phyloP scores from a whole-genome alignment of 2,797 vertebrate genomes.

The Crax fasciolata region DNA sequence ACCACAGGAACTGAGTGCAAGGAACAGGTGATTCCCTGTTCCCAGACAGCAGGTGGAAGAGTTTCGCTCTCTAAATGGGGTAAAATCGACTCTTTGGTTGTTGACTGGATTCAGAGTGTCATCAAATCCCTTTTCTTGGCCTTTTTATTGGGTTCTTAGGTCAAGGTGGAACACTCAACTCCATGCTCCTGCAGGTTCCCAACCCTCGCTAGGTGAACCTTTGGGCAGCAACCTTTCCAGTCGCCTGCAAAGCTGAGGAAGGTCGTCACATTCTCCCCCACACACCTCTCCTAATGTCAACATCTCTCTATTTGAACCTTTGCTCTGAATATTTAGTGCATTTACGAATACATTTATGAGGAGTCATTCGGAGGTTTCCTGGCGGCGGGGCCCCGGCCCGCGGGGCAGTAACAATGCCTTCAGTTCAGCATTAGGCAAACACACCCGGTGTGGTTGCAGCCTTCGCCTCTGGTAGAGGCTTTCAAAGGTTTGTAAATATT shows the following conservation, averaged over 20 bases:
- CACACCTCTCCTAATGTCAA: neutral
- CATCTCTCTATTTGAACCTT: conserved; percentile 27
- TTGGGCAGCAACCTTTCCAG: neutral
- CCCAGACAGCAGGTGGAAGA: neutral
- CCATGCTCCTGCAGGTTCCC: neutral
- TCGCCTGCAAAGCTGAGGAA: neutral
- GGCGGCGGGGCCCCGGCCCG: neutral
- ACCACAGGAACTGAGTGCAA: neutral
- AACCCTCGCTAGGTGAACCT: neutral
- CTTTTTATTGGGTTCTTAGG: neutral
- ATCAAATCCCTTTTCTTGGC: accelerated
- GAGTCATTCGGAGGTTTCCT: conserved; percentile 11
- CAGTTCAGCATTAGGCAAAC: conserved; percentile 9
- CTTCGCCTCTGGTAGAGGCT: neutral
- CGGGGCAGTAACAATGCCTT: neutral
- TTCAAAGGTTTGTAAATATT: conserved; percentile 66
- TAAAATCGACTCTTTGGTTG: neutral
- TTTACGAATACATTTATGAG: conserved; percentile 60
- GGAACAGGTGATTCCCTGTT: neutral
- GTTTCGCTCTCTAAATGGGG: neutral
- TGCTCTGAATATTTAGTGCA: conserved; percentile 38
- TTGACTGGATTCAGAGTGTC: neutral
- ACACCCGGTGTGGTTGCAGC: neutral
- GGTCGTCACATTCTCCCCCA: neutral
- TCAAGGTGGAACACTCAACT: neutral